Evolutionary conservation across 2,113 vertebrate species (phyloP), one percentile per base, ranked within the genome.

Genomic region (Dryoscopus gambensis): DNA sequence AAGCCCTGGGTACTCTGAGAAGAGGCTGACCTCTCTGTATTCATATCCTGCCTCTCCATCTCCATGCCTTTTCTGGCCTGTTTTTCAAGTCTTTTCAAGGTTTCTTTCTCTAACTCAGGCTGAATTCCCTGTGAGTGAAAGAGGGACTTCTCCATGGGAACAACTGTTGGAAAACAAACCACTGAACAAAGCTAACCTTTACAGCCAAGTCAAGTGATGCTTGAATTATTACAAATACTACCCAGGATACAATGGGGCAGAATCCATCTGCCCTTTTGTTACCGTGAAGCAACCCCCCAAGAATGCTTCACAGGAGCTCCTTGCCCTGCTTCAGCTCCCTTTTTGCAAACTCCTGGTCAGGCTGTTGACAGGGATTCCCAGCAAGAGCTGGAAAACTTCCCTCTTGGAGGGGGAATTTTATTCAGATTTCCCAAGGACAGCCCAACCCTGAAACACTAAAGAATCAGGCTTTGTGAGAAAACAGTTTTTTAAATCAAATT

Each of bases 71-170:
- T 92, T 76, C 88, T 93, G 70, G 74, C 49, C 70, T 93, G 60
- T 55, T 95, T 96, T 91, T 91, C 94, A 76, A 15, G 59, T 47
- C 73, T 78, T 84, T 83, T 94, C 63, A 92, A 50, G 30, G 53
- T 70, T 93, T 37, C n/a, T 73, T 96, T 90, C 91, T 95, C 63
- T 74, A 88, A 53, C 75, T 50, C 18, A 35, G 88, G 52, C 87
- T 92, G 95, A 96, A 96, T 97, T 96, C 85, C 92, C 91, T 37
- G 50, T 65, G 76, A 95, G 67, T 56, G 65, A 91, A 97, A 95
- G 84, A 95, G 83, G 65, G 70, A 53, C 60, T 90, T 98, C 96
- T 97, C 98, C 98, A 97, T 98, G 97, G 97, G 95, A 98, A 98
- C 97, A 94, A 84, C 96, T 90, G 53, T 73, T 71, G 47, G 82